These are phyloP conservation scores for Hydractinia echinata DNA, from an alignment of 30 jellyfish, hydroid and myxozoan genomes.

Conservation along the genomic window DNA sequence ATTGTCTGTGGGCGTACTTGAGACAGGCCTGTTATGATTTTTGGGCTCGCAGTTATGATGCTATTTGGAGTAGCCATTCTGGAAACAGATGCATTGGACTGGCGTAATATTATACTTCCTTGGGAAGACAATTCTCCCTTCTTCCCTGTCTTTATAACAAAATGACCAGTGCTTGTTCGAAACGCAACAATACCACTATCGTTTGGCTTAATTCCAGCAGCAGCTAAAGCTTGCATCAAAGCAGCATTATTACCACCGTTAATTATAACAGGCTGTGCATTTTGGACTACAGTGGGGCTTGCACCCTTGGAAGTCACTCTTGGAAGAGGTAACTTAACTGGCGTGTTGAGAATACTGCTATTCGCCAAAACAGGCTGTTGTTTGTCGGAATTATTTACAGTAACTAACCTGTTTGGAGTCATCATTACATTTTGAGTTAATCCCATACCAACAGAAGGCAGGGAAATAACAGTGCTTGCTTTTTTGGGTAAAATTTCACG, in stretches of 20 bases:
- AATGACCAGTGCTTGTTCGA: conserved; percentile 87
- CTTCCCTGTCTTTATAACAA: conserved; percentile 61
- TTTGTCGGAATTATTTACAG: too few relatives aligned
- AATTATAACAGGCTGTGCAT: conserved; percentile 34
- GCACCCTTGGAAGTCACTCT: conserved; percentile 32
- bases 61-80: conserved; percentile 28
- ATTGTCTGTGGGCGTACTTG: conserved; percentile 27
- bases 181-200: conserved; percentile 71
- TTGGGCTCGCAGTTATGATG: background rate
- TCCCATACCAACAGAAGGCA: too few relatives aligned
- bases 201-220: conserved; percentile 51
- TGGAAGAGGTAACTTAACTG: conserved; percentile 41
- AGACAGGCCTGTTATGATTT: conserved; percentile 17
- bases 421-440: too few relatives aligned
- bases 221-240: conserved; percentile 73
- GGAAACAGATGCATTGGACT: background rate
- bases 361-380: too few relatives aligned
- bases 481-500: too few relatives aligned
- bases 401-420: too few relatives aligned
- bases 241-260: conserved; percentile 29
- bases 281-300: conserved; percentile 52
- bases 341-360: too few relatives aligned
- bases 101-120: background rate
- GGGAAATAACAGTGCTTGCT: too few relatives aligned
- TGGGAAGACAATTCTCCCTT: background rate